These are phyloP conservation scores for Papilio machaon DNA, from an alignment of 1,140 invertebrate genomes.

Conservation along the genomic window DNA sequence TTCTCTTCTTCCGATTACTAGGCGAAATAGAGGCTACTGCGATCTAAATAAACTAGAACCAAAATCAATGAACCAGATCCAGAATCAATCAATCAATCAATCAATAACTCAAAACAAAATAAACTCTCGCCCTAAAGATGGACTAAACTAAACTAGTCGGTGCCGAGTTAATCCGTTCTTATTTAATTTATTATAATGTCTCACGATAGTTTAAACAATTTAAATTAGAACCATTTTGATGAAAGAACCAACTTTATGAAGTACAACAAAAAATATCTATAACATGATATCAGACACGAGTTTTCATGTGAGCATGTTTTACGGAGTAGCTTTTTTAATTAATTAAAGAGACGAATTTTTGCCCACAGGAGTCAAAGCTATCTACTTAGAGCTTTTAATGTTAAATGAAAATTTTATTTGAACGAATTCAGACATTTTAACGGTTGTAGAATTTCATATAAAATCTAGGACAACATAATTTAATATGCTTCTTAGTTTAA, in stretches of 20 bases:
- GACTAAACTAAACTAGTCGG: no score
- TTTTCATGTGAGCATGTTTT: not conserved
- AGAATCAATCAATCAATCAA: no score
- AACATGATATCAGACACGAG: not conserved
- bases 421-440: slow-evolving; percentile 4
- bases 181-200: no score
- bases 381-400: slow-evolving; percentile 3
- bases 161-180: no score
- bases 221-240: no score
- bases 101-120: no score
- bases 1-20: no score
- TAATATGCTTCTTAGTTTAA: not conserved
- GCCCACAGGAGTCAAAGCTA: not conserved
- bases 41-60: no score
- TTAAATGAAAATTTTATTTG: slow-evolving; percentile 5
- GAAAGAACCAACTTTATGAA: not conserved
- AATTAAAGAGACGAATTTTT: slow-evolving; percentile 10
- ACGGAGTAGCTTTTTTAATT: slow-evolving; percentile 11
- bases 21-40: no score
- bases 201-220: no score
- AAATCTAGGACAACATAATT: slow-evolving; percentile 4
- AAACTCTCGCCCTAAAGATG: no score
- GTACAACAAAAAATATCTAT: not conserved
- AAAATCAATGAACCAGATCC: no score
- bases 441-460: slow-evolving; percentile 3